A percentile compares a stretch with the other conserved stretches of the same genome.
These are phyloP conservation scores for Raja brachyura DNA, from an alignment of 2,113 vertebrate genomes.

Conservation along the genomic window DNA sequence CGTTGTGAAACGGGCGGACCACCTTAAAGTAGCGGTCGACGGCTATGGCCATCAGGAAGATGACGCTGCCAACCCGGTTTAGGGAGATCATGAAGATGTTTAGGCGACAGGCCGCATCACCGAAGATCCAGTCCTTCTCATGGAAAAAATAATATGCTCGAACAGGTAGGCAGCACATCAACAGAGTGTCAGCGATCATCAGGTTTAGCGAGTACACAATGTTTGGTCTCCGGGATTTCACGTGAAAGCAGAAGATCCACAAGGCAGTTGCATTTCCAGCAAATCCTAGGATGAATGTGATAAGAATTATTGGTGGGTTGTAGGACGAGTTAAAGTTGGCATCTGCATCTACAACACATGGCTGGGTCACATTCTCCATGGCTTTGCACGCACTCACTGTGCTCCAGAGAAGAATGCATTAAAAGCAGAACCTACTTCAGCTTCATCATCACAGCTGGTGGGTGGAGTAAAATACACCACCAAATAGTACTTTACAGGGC, in stretches of 20 bases:
- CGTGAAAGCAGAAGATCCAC: conserved; percentile 66
- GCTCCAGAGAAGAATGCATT: no score
- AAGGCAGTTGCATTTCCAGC: conserved; percentile 61
- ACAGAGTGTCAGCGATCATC: conserved; percentile 59
- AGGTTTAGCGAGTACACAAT: conserved; percentile 65
- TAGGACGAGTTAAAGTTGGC: neutral
- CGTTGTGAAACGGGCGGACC: conserved; percentile 54
- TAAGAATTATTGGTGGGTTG: conserved; percentile 52
- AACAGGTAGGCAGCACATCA: conserved; percentile 61
- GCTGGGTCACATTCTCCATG: no score
- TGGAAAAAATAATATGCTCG: conserved; percentile 54
- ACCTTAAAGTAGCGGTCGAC: conserved; percentile 66
- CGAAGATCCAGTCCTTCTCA: conserved; percentile 55
- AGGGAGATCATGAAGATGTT: conserved; percentile 63
- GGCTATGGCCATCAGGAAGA: conserved; percentile 62
- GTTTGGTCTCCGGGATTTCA: conserved; percentile 68
- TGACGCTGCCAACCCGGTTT: conserved; percentile 62
- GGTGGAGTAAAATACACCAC: no score
- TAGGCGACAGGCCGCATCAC: no score
- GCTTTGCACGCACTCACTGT: no score
- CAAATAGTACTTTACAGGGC: no score
- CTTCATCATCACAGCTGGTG: no score
- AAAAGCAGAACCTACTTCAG: no score
- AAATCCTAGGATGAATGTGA: conserved; percentile 66
- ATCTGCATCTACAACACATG: neutral